phyloP scores from a whole-genome alignment of 2,797 vertebrate genomes.

The Melanotaenia parkinsoni region DNA sequence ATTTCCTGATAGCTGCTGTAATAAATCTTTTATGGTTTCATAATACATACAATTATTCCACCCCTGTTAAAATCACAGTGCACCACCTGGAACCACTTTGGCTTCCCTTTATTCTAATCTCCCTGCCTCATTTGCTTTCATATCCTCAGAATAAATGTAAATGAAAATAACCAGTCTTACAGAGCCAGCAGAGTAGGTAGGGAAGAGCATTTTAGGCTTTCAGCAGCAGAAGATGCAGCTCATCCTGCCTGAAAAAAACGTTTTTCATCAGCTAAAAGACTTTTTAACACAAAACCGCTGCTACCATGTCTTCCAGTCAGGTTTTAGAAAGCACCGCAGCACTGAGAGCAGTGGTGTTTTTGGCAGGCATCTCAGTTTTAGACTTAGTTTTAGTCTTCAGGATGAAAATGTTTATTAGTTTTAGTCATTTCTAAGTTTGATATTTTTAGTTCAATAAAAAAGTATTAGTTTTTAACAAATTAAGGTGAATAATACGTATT shows the following conservation, averaged over 20 bases:
- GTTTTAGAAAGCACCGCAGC: too few relatives aligned
- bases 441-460: too few relatives aligned
- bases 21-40: constrained; percentile 82
- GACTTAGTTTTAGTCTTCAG: too few relatives aligned
- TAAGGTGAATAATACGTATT: too few relatives aligned
- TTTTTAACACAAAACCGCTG: too few relatives aligned
- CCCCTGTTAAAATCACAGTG: constrained; percentile 72
- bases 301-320: too few relatives aligned
- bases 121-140: constrained; percentile 67
- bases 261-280: too few relatives aligned
- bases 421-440: too few relatives aligned
- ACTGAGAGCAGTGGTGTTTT: too few relatives aligned
- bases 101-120: constrained; percentile 68
- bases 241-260: constrained; percentile 24
- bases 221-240: constrained; percentile 4
- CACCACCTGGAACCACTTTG: constrained; percentile 79
- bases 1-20: constrained; percentile 70
- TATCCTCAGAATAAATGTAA: constrained; percentile 68
- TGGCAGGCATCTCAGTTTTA: too few relatives aligned
- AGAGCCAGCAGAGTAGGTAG: constrained; percentile 27
- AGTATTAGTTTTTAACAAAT: too few relatives aligned
- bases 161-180: constrained; percentile 62
- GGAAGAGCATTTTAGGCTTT: constrained; percentile 37
- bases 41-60: constrained; percentile 79
- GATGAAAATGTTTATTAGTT: too few relatives aligned